phyloP scores from a whole-genome alignment of 35 echinoderm and acorn worm genomes.

The Holothuria glaberrima region DNA sequence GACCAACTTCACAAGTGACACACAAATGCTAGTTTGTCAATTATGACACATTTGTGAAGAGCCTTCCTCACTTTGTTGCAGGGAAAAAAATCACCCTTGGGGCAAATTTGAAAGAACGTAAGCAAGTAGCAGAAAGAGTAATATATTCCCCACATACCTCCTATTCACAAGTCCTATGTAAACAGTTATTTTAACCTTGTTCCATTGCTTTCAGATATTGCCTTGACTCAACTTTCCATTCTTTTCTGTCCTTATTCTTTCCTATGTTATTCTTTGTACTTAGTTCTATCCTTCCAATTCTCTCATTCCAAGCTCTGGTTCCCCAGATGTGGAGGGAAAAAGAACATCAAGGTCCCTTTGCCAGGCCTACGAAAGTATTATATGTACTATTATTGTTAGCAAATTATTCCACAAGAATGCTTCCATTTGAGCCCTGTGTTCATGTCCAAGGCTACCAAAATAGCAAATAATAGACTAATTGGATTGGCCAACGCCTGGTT shows the following conservation, averaged over 20 bases:
- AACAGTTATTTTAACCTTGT: conserved; percentile 63
- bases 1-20: not conserved
- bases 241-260: conserved; percentile 40
- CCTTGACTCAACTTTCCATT: conserved; percentile 59
- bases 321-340: conserved; percentile 3
- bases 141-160: not conserved
- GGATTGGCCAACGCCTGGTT: conserved; percentile 28
- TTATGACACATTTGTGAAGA: conserved; percentile 19
- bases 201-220: conserved; percentile 12
- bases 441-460: conserved; percentile 11
- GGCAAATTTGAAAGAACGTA: too few relatives aligned
- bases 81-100: too few relatives aligned
- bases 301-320: conserved; percentile 25
- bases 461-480: conserved; percentile 22
- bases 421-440: conserved; percentile 12
- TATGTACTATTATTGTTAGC: conserved; percentile 18
- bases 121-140: too few relatives aligned
- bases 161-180: conserved; percentile 44
- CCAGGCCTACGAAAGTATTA: not conserved
- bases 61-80: not conserved
- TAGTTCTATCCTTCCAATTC: not conserved
- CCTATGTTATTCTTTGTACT: conserved; percentile 46
- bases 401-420: conserved; percentile 35
- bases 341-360: not conserved
- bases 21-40: not conserved